Evolutionary conservation across 2,888 invertebrate genomes (phyloP).

Genomic region (Spatulosminthurus flaviceps): DNA sequence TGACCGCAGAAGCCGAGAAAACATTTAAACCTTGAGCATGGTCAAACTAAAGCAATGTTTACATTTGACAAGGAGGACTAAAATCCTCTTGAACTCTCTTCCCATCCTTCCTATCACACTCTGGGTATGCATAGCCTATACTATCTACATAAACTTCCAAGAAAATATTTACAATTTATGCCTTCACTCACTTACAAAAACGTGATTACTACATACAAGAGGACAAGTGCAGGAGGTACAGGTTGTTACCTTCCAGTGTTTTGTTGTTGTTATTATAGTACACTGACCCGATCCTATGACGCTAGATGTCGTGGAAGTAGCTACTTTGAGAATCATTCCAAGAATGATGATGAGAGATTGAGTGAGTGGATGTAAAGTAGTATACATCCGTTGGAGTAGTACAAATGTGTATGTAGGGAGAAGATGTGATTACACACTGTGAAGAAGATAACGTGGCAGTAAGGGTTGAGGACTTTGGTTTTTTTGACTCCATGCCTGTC

Average conservation of each 20-base stretch:
- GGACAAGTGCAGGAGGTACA: no score
- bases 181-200: no score
- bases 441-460: conserved; percentile 24
- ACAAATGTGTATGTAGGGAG: no score
- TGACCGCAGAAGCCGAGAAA: no score
- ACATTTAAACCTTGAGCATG: no score
- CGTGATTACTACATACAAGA: not conserved
- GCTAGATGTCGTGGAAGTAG: conserved; percentile 27
- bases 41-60: no score
- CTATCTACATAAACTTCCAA: no score
- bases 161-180: no score
- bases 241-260: not conserved
- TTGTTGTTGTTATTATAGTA: not conserved
- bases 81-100: not conserved
- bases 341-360: not conserved
- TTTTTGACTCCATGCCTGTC: conserved; percentile 24
- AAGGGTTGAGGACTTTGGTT: conserved; percentile 35
- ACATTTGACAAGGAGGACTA: no score
- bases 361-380: not conserved
- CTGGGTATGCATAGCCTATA: not conserved
- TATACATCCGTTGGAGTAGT: no score
- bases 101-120: not conserved
- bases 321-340: not conserved
- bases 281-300: not conserved
- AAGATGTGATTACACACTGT: not conserved